Base-by-base conservation (phyloP, 1,140 invertebrate species). In the Neodiprion fabricii region DNA sequence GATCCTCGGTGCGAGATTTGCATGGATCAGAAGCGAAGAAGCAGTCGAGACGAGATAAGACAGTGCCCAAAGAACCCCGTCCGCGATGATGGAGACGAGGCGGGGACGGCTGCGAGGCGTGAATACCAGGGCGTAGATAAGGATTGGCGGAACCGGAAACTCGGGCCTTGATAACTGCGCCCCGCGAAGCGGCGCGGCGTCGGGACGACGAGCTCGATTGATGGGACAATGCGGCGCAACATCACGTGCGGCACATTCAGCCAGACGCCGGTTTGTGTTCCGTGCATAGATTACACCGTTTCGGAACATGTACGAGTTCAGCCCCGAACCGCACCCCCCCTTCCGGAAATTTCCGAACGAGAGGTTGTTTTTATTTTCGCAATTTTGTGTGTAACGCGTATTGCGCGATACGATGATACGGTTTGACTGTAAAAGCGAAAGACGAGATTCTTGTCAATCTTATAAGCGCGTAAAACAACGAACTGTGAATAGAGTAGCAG, bases 1-100 rank as follows among this genome's bases (percentile, higher is more conserved):
- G 28, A 40, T 40, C 28, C 28, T 40, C 5, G 28, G 70, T 76
- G 77, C 78, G 79, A 84, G 82, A 84, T 85, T 85, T 83, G 82
- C 82, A 85, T 85, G 80, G 79, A 17, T 61, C 9, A 7, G 53
- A 75, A 77, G 53, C n/a, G 75, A 77, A 79, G 82, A 77, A 80
- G 82, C 82, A 81, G 82, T 78, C 82, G 79, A 81, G 79, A 79
- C 78, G 77, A 81, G 82, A 84, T 83, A 84, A 83, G 82, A 84
- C 79, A 80, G 79, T 78, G 80, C 78, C 67, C 28, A 9, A 14
- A 40, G 11, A 12, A 11, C 53, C 53, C 53, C 53, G 53, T 61
- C 53, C 53, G 7, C 53, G 53, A 17, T 61, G 53, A 17, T 14
- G 67, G 17, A 5, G 67, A 69, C 11, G 40, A 21, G 28, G 67